Evolutionary conservation across 1,140 invertebrate genomes (phyloP), one percentile per base, ranked within the genome.

Genomic region (Pemphigus obesinymphae): DNA sequence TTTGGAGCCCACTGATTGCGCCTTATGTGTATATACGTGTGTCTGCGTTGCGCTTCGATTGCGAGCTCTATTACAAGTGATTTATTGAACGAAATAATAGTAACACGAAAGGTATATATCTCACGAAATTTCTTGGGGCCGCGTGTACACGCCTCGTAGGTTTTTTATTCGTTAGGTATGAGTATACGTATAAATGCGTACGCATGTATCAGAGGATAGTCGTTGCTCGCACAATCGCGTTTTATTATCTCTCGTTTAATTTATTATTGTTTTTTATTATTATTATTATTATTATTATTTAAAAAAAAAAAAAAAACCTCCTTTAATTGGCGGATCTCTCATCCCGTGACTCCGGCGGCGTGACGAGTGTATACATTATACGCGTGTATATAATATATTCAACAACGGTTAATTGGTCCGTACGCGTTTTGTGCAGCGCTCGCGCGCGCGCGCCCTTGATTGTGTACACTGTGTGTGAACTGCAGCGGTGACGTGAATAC

Each of bases 291-390:
- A n/a, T n/a, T n/a, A n/a, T n/a, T n/a, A n/a, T n/a, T n/a, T n/a
- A 11, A 8, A 40, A 40, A 68, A 37, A 76, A 76, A 63, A 61
- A 55, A 63, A 61, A 80, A 80, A 58, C 55, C 37, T 61, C 40
- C 55, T 80, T 80, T 80, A 80, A 80, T 80, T 80, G 76, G 76
- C 55, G 76, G 55, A 80, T 80, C 76, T 80, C 76, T 80, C 76
- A 80, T 80, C 53, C 34, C 55, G 26, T 45, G 76, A 58, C 76
- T 53, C 34, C 37, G 23, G 26, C 76, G 34, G 76, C 76, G 76
- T 80, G 76, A 63, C 55, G 53, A 61, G n/a, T 43, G 66, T 40
- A 40, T 23, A 66, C 20, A 55, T 55, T 34, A 76, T 76, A 43
- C n/a, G 8, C 11, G 26, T 58, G n/a, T 53, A 34, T 45, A 45